Conservation (phyloP, 30 jellyfish, hydroid and myxozoan genomes). For the Hydractinia symbiolongicarpus region DNA sequence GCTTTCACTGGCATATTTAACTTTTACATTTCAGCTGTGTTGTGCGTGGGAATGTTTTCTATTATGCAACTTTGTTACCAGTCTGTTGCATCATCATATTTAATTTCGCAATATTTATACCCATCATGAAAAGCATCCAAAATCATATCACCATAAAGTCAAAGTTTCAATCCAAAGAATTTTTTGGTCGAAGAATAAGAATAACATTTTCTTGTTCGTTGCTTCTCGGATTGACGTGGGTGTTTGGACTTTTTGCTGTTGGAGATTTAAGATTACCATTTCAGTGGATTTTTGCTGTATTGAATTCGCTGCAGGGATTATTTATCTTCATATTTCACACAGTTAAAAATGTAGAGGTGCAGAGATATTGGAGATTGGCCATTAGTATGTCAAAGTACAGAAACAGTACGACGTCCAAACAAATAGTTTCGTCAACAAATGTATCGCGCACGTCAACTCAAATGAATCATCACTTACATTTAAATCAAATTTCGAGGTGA, state of each 20-base stretch:
- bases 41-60: neutral
- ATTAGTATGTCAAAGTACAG: too few species aligned
- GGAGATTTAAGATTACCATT: neutral
- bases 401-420: too few species aligned
- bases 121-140: neutral
- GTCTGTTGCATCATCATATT: neutral
- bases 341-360: neutral
- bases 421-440: too few species aligned
- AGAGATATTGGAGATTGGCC: neutral
- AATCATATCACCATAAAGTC: constrained; percentile 6
- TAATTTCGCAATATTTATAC: neutral
- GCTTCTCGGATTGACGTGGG: neutral
- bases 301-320: neutral
- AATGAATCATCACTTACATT: neutral
- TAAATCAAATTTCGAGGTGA: neutral
- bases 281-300: constrained; percentile 9
- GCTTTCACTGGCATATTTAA: neutral
- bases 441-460: neutral
- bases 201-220: neutral
- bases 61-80: constrained; percentile 4
- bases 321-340: constrained; percentile 1
- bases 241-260: neutral
- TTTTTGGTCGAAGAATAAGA: neutral
- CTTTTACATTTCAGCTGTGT: neutral
- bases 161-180: neutral